phyloP scores from a whole-genome alignment of 2,113 vertebrate species.

The Procavia capensis region DNA sequence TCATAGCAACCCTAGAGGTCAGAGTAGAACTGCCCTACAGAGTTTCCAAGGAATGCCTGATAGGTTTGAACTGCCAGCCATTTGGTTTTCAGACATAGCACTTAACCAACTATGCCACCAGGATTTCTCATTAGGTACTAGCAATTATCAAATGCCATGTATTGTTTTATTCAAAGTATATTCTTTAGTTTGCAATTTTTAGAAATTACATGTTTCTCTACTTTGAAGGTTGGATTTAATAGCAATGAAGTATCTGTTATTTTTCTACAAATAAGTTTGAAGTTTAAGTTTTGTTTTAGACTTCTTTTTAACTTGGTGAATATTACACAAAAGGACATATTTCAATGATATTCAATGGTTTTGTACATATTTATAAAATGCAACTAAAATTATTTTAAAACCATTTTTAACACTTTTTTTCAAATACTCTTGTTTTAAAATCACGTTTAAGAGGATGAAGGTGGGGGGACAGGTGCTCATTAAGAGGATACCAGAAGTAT shows the following conservation, averaged over 20 bases:
- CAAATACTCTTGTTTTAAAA: background rate
- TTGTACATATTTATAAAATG: background rate
- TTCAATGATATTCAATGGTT: background rate
- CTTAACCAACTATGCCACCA: no score
- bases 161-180: background rate
- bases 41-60: no score
- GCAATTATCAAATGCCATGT: background rate
- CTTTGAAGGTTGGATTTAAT: background rate
- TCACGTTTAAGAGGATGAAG: no score
- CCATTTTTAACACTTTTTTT: background rate
- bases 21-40: no score
- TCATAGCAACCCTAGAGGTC: no score
- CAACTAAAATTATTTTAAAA: background rate
- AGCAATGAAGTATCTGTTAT: background rate
- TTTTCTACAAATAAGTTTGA: background rate
- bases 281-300: background rate
- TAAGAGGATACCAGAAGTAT: no score
- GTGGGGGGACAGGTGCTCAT: no score
- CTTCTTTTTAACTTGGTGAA: background rate
- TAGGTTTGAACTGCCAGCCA: no score
- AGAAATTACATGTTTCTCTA: background rate
- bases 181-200: background rate
- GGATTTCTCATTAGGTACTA: background rate
- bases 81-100: no score
- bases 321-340: background rate